These are phyloP conservation scores for Microctonus hyperodae DNA, from an alignment of 2,888 invertebrate species.

Conservation along the genomic window DNA sequence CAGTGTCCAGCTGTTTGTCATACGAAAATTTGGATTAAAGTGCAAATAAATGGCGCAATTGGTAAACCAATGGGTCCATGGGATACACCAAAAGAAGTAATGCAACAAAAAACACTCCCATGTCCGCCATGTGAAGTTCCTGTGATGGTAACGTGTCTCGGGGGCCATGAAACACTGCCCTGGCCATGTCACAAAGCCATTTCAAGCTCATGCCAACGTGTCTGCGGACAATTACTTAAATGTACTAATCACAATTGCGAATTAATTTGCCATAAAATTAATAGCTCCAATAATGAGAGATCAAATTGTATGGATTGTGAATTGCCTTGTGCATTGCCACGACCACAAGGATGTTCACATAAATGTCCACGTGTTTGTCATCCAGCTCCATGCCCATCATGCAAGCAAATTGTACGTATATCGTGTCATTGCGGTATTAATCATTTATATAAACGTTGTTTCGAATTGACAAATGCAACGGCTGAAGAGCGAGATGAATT, in stretches of 20 bases:
- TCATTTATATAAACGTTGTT: slow-evolving; percentile 78
- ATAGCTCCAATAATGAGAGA: slow-evolving; percentile 56
- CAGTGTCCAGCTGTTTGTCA: slow-evolving; percentile 79
- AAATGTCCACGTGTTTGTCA: slow-evolving; percentile 76
- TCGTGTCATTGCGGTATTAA: slow-evolving; percentile 85
- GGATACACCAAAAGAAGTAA: slow-evolving; percentile 46
- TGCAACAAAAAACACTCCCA: slow-evolving; percentile 67
- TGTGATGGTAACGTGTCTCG: slow-evolving; percentile 76
- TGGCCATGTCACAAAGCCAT: slow-evolving; percentile 76
- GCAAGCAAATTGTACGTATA: slow-evolving; percentile 73
- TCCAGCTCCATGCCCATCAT: slow-evolving; percentile 77
- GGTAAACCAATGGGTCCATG: slow-evolving; percentile 72
- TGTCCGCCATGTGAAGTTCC: slow-evolving; percentile 78
- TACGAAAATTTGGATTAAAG: slow-evolving; percentile 73
- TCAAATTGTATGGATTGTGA: slow-evolving; percentile 67
- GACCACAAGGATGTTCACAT: slow-evolving; percentile 80
- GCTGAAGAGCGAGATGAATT: slow-evolving; percentile 61
- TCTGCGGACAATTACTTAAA: slow-evolving; percentile 74
- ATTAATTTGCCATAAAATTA: slow-evolving; percentile 75
- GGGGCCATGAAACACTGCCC: slow-evolving; percentile 73
- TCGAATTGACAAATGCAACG: slow-evolving; percentile 69
- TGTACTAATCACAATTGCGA: slow-evolving; percentile 84
- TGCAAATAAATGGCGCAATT: slow-evolving; percentile 58
- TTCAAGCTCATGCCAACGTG: slow-evolving; percentile 79
- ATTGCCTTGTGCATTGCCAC: slow-evolving; percentile 68